Evolutionary conservation across 2,888 invertebrate genomes (phyloP), one percentile per base, ranked within the genome.

Genomic region (Noctua janthina): DNA sequence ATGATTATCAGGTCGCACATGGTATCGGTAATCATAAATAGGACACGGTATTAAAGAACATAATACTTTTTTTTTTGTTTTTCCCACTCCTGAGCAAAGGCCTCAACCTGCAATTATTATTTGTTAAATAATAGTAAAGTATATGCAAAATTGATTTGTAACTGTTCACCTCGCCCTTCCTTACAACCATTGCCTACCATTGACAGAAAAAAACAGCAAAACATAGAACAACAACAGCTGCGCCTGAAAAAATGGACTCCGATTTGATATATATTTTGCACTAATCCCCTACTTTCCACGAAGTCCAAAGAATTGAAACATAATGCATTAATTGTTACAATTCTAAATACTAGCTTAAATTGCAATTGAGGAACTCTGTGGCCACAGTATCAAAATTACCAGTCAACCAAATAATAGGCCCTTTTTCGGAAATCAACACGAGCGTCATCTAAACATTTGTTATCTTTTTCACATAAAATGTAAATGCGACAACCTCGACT

Each of bases 341-440:
- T 68, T 77, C 54, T 62, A 79, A 82, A 82, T 82, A 76, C 73
- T 74, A 82, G 56, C 71, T 78, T 75, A 51, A 85, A 78, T 76
- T 71, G 62, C 79, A 74, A 82, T 76, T 85, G 67, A 64, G 67
- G 64, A 64, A 69, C 49, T 49, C 56, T 71, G 7, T 43, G 13
- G 67, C 43, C 67, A 43, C 67, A 67, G 39, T 43, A 67, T 67
- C 23, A 13, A 43, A 29, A 29, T 29, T 13, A 20, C 35, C 64
- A 35, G 64, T 64, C 4, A 20, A 35, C 10, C 35, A 35, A 64
- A 7, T 35, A 64, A 7, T 35, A 7, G 3, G 8, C 17, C 17
- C 8, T 64, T 64, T 64, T 35, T 35, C 2, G 8, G 17, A 64
- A 35, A 20, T 64, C 17, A 35, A 64, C 17, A 8, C 1, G 3